Percentiles rank a stretch among this genome's conserved stretches.
Conservation (phyloP, 2,888 invertebrate genomes). For the Pogonocherus hispidulus region DNA sequence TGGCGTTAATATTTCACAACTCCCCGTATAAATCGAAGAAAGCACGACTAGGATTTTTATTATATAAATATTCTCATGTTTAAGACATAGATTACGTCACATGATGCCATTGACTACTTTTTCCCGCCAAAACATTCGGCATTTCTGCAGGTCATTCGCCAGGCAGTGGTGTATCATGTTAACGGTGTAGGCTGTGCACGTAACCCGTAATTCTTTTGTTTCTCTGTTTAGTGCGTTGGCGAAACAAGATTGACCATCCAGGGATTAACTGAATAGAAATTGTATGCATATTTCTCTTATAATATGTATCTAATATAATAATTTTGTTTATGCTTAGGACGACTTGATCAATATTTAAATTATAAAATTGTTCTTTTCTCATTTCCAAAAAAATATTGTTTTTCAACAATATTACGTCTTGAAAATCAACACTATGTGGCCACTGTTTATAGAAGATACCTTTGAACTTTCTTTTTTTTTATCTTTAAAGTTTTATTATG, state of each 20-base stretch:
- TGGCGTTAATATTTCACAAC: background rate
- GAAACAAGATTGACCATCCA: background rate
- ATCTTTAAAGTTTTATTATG: too few species aligned
- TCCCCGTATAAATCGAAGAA: background rate
- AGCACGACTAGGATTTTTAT: constrained; percentile 13
- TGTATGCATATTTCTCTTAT: too few species aligned
- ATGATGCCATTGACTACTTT: constrained; percentile 56
- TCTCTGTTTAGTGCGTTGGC: background rate
- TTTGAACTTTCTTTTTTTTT: too few species aligned
- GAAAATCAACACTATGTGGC: too few species aligned
- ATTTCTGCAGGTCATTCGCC: constrained; percentile 59
- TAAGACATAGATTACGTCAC: constrained; percentile 23
- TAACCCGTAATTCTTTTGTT: background rate
- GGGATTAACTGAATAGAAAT: too few species aligned
- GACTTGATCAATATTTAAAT: too few species aligned
- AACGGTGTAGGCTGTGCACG: background rate
- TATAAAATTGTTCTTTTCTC: too few species aligned
- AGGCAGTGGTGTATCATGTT: constrained; percentile 19
- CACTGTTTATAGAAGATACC: too few species aligned
- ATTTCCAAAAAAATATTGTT: too few species aligned
- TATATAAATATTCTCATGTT: constrained; percentile 16
- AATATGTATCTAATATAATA: too few species aligned
- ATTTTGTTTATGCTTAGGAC: too few species aligned
- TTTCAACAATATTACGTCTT: too few species aligned
- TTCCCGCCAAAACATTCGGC: constrained; percentile 62